phyloP scores from a whole-genome alignment of 2,113 vertebrate genomes.

The Sebastes schlegelii region DNA sequence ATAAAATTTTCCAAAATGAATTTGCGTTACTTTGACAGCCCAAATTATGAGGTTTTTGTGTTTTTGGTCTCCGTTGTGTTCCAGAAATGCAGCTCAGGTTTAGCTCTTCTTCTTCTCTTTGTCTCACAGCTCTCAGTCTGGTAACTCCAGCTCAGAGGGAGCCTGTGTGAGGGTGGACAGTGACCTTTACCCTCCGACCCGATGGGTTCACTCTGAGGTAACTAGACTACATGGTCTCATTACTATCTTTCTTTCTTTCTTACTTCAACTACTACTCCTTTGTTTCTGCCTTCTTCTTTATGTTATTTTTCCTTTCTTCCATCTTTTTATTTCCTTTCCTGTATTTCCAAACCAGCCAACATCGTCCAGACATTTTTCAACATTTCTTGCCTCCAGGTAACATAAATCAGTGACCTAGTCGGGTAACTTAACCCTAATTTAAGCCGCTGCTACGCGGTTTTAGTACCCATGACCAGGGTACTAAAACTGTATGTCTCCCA shows the following conservation, averaged over 20 bases:
- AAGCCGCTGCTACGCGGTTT: too few relatives aligned
- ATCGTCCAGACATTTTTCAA: too few relatives aligned
- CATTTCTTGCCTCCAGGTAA: too few relatives aligned
- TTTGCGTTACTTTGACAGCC: too few relatives aligned
- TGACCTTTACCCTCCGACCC: neutral
- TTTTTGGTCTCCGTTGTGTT: neutral
- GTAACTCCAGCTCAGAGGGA: slow-evolving; percentile 28
- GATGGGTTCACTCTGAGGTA: slow-evolving; percentile 70
- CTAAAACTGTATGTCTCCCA: too few relatives aligned
- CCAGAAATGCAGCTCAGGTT: neutral
- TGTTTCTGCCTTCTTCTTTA: neutral
- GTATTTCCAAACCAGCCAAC: too few relatives aligned
- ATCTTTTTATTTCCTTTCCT: too few relatives aligned
- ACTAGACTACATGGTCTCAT: neutral
- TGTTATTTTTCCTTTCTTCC: neutral
- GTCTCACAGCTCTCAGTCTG: neutral
- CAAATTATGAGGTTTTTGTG: too few relatives aligned
- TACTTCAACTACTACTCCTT: neutral
- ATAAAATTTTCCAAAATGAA: too few relatives aligned
- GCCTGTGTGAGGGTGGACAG: slow-evolving; percentile 24
- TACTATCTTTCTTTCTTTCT: neutral
- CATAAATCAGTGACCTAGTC: too few relatives aligned
- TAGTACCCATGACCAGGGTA: too few relatives aligned
- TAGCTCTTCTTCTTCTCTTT: neutral
- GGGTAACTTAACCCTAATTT: too few relatives aligned